A percentile compares a stretch with the other conserved stretches of the same genome.
These are phyloP conservation scores for Masticophis lateralis DNA, from an alignment of 2,797 vertebrate species.

Conservation along the genomic window DNA sequence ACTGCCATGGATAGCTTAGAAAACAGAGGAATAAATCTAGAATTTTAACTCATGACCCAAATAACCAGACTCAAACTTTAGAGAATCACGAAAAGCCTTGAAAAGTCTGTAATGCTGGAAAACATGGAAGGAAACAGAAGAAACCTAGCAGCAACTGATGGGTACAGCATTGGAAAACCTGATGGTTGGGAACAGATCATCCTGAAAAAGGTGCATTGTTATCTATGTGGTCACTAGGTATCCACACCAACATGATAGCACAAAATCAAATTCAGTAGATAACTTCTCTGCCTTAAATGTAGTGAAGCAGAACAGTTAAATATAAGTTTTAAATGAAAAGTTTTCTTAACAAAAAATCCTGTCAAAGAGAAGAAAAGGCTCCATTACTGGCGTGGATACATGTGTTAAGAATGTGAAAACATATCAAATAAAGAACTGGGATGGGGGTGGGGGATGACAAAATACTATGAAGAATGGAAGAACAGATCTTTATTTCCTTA, in stretches of 20 bases:
- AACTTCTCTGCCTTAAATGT: neutral
- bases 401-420: neutral
- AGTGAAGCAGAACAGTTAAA: neutral
- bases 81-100: neutral
- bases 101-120: neutral
- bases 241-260: neutral
- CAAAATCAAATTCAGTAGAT: neutral
- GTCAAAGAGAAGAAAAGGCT: neutral
- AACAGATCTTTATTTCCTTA: neutral
- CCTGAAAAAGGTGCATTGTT: neutral
- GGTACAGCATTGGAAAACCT: neutral
- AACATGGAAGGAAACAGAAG: neutral
- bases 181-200: neutral
- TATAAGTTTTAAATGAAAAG: neutral
- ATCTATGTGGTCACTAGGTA: neutral
- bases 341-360: neutral
- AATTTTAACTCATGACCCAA: neutral
- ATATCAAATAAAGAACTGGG: neutral
- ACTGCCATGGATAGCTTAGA: neutral
- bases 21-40: neutral
- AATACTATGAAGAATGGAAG: neutral
- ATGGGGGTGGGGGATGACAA: neutral
- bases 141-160: neutral
- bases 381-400: neutral
- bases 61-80: neutral